Evolutionary conservation across 1,140 invertebrate genomes (phyloP), one percentile per base, ranked within the genome.

Genomic region (Mercenaria mercenaria): DNA sequence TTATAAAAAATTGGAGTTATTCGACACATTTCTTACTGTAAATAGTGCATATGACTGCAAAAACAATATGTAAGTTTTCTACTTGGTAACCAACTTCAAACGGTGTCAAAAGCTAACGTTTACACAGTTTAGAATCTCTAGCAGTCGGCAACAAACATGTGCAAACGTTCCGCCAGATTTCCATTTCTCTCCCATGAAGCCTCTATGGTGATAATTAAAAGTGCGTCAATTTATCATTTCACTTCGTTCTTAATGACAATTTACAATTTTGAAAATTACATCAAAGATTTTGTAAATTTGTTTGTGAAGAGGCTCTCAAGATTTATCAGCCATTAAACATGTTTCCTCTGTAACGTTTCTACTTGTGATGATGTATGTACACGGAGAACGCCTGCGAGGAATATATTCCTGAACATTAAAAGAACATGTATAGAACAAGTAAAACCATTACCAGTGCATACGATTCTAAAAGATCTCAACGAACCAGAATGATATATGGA

Each of bases 211-310:
- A 69, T 87, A 79, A 87, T 87, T 79, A 87, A 87, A 79, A 87
- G 32, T 43, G 72, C 85, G 85, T 79, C 76, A 79, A 87, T 87
- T 59, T 77, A 76, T 79, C 74, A 64, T 87, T 87, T 64, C 76
- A 32, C 47, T 43, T 39, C 47, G 34, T 76, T 52, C 56, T 64
- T 87, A 87, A 77, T 87, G 85, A 87, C 72, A 79, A 87, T 87
- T 87, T 87, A 87, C 85, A 87, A 87, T 87, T 79, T 52, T 41
- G 56, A 77, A 64, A 87, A 87, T 77, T 79, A 87, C 85, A 79
- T 87, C 85, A 87, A 87, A 87, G 85, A 87, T 77, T 87, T 64
- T 37, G 72, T 79, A 77, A 79, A 87, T 77, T 87, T 76, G 85
- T 87, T 87, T 79, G 39, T 64, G 59, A 50, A 87, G 85, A 77